phyloP scores from a whole-genome alignment of 2,113 vertebrate species.

The Gila orcuttii region DNA sequence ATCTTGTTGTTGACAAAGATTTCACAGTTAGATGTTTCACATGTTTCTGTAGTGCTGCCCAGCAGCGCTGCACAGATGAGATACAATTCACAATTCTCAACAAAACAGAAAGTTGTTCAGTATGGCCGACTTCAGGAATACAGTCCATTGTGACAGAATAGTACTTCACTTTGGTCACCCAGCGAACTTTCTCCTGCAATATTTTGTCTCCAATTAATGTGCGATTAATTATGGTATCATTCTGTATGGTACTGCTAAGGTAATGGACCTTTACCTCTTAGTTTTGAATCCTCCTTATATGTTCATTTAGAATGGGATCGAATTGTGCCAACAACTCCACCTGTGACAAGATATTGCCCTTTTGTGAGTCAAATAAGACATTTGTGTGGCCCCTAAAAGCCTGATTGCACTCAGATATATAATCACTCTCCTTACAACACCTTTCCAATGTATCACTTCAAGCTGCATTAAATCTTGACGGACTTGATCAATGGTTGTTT shows the following conservation, averaged over 20 bases:
- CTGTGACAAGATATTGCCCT: neutral
- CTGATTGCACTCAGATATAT: neutral
- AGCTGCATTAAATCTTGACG: neutral
- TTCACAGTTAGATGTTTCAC: neutral
- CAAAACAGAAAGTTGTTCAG: no score
- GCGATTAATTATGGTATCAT: no score
- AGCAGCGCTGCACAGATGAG: slow-evolving; percentile 14
- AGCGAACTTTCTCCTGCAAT: no score
- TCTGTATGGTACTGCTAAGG: no score
- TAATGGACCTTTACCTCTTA: no score
- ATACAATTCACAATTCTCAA: neutral
- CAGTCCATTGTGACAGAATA: no score
- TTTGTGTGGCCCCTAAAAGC: neutral
- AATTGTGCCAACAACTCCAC: no score
- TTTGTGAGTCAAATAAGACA: neutral
- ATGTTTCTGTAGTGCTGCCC: neutral
- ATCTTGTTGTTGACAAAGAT: slow-evolving; percentile 16
- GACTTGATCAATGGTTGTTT: neutral
- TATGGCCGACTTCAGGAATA: no score
- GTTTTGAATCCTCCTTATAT: neutral
- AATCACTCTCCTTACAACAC: neutral
- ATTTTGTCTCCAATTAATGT: no score
- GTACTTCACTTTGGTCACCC: no score
- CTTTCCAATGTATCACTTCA: neutral
- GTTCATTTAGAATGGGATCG: neutral